phyloP scores from a whole-genome alignment of 2,113 vertebrate genomes.

The Nibea albiflora region DNA sequence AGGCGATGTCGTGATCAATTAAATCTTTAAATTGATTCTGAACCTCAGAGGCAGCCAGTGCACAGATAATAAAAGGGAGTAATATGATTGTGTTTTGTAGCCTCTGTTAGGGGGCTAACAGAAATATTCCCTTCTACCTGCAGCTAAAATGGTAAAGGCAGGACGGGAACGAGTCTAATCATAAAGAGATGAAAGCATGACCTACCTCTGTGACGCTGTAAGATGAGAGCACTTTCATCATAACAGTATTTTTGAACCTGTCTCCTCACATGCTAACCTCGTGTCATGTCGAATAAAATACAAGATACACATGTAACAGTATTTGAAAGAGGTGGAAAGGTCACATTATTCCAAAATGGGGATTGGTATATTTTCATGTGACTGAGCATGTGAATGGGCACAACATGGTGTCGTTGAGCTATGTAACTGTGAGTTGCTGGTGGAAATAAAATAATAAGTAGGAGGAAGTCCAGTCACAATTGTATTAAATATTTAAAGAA shows the following conservation, averaged over 20 bases:
- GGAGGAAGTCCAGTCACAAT: background rate
- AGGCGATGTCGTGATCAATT: slow-evolving; percentile 50
- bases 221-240: slow-evolving; percentile 45
- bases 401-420: background rate
- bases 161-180: slow-evolving; percentile 29
- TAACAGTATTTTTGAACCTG: slow-evolving; percentile 13
- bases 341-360: slow-evolving; percentile 39
- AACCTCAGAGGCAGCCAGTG: slow-evolving; percentile 41
- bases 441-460: slow-evolving; percentile 19
- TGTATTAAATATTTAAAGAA: background rate
- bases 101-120: slow-evolving; percentile 25
- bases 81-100: slow-evolving; percentile 52
- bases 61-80: slow-evolving; percentile 44
- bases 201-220: slow-evolving; percentile 39
- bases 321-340: background rate
- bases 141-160: slow-evolving; percentile 31
- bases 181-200: slow-evolving; percentile 33
- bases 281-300: slow-evolving; percentile 3
- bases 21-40: slow-evolving; percentile 59
- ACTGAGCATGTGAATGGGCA: background rate
- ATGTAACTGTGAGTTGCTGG: background rate
- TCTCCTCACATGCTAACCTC: slow-evolving; percentile 14
- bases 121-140: slow-evolving; percentile 27
- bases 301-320: slow-evolving; percentile 18
- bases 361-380: slow-evolving; percentile 18